Conservation (phyloP, 2,888 invertebrate genomes). For the Sinotaia quadrata region DNA sequence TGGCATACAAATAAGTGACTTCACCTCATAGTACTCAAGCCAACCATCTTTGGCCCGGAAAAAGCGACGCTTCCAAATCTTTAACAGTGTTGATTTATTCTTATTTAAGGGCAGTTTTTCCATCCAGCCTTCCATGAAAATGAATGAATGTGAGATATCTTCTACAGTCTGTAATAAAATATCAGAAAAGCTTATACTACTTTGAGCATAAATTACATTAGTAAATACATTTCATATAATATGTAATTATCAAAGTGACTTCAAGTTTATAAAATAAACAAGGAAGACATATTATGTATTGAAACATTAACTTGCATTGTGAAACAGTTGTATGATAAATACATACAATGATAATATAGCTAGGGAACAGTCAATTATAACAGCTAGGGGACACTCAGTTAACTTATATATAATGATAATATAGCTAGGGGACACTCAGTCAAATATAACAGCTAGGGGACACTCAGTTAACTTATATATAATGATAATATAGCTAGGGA, state of each 20-base stretch:
- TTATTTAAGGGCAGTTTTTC: conserved; percentile 75
- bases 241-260: background rate
- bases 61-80: conserved; percentile 77
- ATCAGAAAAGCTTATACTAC: background rate
- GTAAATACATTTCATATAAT: too few species aligned
- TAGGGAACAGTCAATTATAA: too few species aligned
- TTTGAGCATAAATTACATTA: too few species aligned
- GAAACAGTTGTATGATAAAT: background rate
- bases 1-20: too few species aligned
- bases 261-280: background rate
- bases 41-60: conserved; percentile 76
- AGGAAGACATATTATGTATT: too few species aligned
- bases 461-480: too few species aligned
- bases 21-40: conserved; percentile 75
- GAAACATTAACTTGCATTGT: background rate
- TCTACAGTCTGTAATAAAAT: conserved; percentile 47
- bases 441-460: too few species aligned
- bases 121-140: conserved; percentile 76
- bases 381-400: too few species aligned
- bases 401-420: too few species aligned
- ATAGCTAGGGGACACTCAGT: too few species aligned
- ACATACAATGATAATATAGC: too few species aligned
- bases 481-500: too few species aligned
- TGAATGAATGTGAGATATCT: conserved; percentile 65
- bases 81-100: conserved; percentile 76